Evolutionary conservation across 2,113 vertebrate genomes (phyloP).

Genomic region (Channa maculata): DNA sequence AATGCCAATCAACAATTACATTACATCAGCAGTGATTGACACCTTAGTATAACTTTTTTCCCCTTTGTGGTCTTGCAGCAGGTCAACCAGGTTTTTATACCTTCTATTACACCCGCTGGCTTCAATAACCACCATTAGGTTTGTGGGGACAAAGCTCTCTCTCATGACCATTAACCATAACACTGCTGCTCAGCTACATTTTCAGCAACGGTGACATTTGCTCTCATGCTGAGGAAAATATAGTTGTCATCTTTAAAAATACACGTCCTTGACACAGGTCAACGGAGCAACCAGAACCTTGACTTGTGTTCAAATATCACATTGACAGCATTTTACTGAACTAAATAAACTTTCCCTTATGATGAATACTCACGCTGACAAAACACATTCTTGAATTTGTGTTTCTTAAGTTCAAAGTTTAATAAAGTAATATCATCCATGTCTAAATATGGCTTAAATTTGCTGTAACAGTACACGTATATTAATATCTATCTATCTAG

Average conservation of each 20-base stretch:
- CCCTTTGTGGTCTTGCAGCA: not conserved
- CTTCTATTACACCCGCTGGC: conserved; percentile 25
- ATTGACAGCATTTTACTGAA: conserved; percentile 15
- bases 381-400: too few relatives aligned
- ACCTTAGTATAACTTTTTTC: not conserved
- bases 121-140: conserved; percentile 27
- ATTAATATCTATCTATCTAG: not conserved
- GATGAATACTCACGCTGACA: too few relatives aligned
- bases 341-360: conserved; percentile 3
- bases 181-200: conserved; percentile 35
- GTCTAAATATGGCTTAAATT: not conserved
- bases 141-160: not conserved
- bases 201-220: conserved; percentile 54
- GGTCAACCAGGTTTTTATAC: conserved; percentile 21
- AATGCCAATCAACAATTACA: not conserved
- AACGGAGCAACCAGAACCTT: conserved; percentile 21
- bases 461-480: not conserved
- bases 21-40: conserved; percentile 1
- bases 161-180: conserved; percentile 34
- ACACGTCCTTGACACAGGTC: conserved; percentile 31
- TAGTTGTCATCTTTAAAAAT: conserved; percentile 41
- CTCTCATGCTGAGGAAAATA: conserved; percentile 33
- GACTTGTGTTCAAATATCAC: conserved; percentile 19
- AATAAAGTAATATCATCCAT: not conserved
- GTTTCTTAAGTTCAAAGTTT: too few relatives aligned